Conservation (phyloP, 2,113 vertebrate genomes). For the Pomatostomus ruficeps region DNA sequence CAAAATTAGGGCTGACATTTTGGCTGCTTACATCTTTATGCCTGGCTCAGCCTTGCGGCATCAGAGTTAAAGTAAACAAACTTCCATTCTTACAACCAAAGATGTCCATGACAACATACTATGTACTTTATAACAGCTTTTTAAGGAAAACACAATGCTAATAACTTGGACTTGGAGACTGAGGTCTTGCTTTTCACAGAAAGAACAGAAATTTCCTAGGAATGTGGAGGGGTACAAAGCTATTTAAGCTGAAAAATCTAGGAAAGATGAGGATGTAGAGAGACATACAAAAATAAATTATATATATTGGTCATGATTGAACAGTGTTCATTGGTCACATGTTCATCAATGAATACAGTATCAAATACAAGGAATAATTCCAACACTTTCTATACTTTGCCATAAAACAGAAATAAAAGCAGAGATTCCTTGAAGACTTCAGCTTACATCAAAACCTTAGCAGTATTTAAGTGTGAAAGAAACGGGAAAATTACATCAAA, state of each 20-base stretch:
- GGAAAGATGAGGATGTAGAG: not conserved
- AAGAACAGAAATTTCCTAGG: not conserved
- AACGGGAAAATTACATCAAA: not conserved
- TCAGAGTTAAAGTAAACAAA: not conserved
- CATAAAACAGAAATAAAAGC: not conserved
- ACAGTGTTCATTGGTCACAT: not conserved
- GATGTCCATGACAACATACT: not conserved
- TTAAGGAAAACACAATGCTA: not conserved
- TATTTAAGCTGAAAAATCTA: not conserved
- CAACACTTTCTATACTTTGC: not conserved
- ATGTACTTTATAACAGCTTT: not conserved
- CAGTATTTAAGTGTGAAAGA: not conserved
- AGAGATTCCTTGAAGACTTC: not conserved
- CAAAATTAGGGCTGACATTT: not conserved
- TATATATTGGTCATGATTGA: not conserved
- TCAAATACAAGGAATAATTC: not conserved
- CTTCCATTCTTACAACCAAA: not conserved
- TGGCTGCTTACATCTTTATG: not conserved
- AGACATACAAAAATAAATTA: not conserved
- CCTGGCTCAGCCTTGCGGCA: not conserved
- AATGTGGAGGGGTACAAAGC: not conserved
- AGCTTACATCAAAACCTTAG: not conserved
- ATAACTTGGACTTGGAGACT: not conserved
- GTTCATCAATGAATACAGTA: not conserved
- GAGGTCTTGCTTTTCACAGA: not conserved